Conservation (phyloP, 1,140 invertebrate species). For the Hirudo medicinalis region DNA sequence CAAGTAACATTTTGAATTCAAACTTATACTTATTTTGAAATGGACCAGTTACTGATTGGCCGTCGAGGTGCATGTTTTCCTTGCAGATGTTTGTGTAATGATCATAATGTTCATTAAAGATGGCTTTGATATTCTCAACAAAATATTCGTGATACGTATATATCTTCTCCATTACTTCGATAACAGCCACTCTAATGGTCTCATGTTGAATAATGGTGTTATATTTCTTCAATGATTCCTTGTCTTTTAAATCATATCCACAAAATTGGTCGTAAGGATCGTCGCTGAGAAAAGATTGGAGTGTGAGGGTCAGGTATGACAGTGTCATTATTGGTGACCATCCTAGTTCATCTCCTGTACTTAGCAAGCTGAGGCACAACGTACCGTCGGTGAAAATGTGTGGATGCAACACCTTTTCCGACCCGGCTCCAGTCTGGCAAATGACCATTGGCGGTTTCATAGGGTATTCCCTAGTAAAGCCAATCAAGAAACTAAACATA, state of each 20-base stretch:
- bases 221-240: slow-evolving; percentile 44
- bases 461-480: slow-evolving; percentile 47
- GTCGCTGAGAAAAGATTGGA: slow-evolving; percentile 50
- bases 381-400: slow-evolving; percentile 53
- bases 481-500: slow-evolving; percentile 50
- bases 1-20: too few species aligned
- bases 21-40: too few species aligned
- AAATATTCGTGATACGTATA: too few species aligned
- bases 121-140: too few species aligned
- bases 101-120: too few species aligned
- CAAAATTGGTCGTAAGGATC: slow-evolving; percentile 53
- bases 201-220: slow-evolving; percentile 49
- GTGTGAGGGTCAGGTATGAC: slow-evolving; percentile 48
- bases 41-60: too few species aligned
- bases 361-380: slow-evolving; percentile 52
- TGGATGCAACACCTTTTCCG: slow-evolving; percentile 51
- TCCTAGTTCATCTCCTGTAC: slow-evolving; percentile 50
- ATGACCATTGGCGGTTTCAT: slow-evolving; percentile 46
- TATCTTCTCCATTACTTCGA: slow-evolving; percentile 45
- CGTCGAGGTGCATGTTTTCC: too few species aligned
- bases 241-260: slow-evolving; percentile 43
- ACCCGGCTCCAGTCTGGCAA: slow-evolving; percentile 50
- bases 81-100: too few species aligned
- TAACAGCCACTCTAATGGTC: slow-evolving; percentile 47
- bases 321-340: slow-evolving; percentile 50